These are phyloP conservation scores for Solenodon paradoxus DNA, from an alignment of 2,113 vertebrate genomes.

Conservation along the genomic window DNA sequence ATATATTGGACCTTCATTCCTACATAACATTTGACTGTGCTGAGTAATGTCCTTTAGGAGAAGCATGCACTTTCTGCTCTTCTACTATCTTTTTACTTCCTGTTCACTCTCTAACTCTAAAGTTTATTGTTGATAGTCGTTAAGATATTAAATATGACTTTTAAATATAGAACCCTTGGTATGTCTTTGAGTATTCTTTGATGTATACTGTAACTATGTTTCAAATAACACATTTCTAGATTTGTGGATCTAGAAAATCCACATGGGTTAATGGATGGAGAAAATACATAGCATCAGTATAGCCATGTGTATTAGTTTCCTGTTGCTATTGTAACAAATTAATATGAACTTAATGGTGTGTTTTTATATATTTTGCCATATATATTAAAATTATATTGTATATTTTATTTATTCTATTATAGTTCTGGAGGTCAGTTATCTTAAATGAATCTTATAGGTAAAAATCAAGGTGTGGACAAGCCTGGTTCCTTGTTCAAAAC, in stretches of 20 bases:
- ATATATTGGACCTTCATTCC: not conserved
- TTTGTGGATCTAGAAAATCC: not conserved
- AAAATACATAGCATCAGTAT: not conserved
- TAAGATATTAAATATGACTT: not conserved
- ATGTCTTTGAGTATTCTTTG: not conserved
- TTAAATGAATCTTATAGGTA: not conserved
- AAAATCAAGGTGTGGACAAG: not conserved
- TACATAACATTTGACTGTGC: not conserved
- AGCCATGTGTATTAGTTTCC: not conserved
- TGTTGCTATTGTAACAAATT: not conserved
- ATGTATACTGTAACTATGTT: not conserved
- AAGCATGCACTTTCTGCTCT: not conserved
- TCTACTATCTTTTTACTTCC: not conserved
- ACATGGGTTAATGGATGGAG: not conserved
- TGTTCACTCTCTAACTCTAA: not conserved
- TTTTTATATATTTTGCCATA: no score
- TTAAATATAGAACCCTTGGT: not conserved
- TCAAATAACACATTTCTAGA: not conserved
- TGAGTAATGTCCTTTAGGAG: not conserved
- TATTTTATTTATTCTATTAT: not conserved
- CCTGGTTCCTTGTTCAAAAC: not conserved
- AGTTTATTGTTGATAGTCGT: not conserved
- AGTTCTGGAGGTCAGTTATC: not conserved
- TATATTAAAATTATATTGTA: no score
- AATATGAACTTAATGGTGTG: not conserved